phyloP scores from a whole-genome alignment of 2,797 vertebrate species.

The Enteromius treurensis region DNA sequence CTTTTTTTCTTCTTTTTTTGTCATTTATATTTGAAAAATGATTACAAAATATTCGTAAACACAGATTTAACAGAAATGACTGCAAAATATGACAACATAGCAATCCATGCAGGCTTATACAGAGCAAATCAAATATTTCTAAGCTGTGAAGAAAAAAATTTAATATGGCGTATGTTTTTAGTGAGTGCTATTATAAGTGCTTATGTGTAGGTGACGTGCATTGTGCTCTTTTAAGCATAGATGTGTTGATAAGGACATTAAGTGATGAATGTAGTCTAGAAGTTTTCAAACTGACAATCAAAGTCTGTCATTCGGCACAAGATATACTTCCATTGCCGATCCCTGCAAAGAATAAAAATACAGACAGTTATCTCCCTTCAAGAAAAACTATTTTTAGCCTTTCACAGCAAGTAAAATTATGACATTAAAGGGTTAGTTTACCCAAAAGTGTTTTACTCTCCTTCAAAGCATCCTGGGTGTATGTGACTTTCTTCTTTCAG shows the following conservation, averaged over 20 bases:
- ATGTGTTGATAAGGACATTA: background rate
- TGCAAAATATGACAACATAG: background rate
- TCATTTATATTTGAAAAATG: conserved; percentile 15
- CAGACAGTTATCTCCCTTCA: background rate
- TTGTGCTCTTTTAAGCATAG: background rate
- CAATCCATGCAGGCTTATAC: background rate
- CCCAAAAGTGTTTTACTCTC: too few species aligned
- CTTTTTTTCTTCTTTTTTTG: background rate
- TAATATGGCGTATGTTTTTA: background rate
- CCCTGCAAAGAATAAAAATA: conserved; percentile 78
- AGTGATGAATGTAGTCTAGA: conserved; percentile 68
- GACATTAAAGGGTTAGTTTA: background rate
- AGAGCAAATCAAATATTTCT: background rate
- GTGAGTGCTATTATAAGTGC: background rate
- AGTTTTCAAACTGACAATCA: conserved; percentile 90
- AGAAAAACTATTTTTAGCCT: background rate
- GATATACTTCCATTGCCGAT: conserved; percentile 98
- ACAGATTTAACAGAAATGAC: background rate
- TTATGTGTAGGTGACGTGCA: background rate
- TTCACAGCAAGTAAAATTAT: background rate
- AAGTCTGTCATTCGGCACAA: conserved; percentile 96
- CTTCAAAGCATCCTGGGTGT: too few species aligned
- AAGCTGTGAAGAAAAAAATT: background rate
- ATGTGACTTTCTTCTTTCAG: too few species aligned
- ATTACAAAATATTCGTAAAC: background rate